Evolutionary conservation across 2,888 invertebrate genomes (phyloP).

Genomic region (Lasioglossum leucozonium): DNA sequence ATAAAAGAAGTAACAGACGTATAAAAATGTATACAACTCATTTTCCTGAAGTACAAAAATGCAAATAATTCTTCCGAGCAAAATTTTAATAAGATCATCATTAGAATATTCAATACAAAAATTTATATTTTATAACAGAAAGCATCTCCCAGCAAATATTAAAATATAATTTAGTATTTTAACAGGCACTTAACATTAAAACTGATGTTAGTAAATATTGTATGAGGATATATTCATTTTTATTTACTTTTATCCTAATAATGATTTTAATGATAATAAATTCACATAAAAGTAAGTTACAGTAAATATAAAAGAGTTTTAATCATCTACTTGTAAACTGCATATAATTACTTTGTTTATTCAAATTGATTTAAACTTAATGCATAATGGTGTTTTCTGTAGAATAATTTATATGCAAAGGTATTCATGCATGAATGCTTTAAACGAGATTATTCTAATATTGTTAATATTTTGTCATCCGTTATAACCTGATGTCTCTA

Average conservation of each 20-base stretch:
- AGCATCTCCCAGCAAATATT: constrained; percentile 48
- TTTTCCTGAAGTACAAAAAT: constrained; percentile 3
- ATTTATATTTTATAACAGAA: constrained; percentile 42
- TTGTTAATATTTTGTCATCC: constrained; percentile 68
- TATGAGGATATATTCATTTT: neutral
- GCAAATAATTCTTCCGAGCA: constrained; percentile 20
- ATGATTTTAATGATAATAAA: neutral
- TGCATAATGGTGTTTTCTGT: constrained; percentile 36
- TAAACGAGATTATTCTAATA: constrained; percentile 65
- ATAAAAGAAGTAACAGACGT: neutral
- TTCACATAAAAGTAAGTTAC: neutral
- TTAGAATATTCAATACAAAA: neutral
- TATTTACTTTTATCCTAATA: neutral
- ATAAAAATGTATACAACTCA: neutral
- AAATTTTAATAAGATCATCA: constrained; percentile 63
- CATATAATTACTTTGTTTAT: constrained; percentile 3
- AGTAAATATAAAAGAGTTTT: neutral
- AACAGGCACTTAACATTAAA: neutral
- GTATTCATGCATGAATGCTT: constrained; percentile 69
- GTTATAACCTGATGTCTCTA: constrained; percentile 73
- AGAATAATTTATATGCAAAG: constrained; percentile 38
- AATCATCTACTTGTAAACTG: neutral
- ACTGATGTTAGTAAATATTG: neutral
- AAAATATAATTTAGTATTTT: constrained; percentile 14
- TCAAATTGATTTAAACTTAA: constrained; percentile 24